Conservation (phyloP, 2,113 vertebrate species). For the Craseonycteris thonglongyai region DNA sequence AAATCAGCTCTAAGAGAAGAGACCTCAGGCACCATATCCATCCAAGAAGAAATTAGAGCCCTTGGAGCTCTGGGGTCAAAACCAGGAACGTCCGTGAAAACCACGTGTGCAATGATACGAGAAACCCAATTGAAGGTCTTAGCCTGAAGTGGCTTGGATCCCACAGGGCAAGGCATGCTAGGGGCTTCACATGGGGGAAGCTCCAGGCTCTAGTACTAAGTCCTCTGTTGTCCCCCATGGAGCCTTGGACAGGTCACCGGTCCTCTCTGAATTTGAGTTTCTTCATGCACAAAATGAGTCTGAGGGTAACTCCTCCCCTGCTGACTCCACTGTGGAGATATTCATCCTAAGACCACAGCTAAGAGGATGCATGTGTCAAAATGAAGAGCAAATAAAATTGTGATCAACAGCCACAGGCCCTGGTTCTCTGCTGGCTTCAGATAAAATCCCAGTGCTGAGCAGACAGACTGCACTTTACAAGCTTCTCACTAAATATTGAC, state of each 20-base stretch:
- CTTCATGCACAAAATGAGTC: not conserved
- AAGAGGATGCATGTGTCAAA: not conserved
- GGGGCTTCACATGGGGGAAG: fast-evolving
- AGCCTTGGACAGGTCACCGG: not conserved
- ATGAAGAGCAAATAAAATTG: not conserved
- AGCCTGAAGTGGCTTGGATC: not conserved
- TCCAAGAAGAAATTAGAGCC: not conserved
- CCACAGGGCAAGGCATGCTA: not conserved
- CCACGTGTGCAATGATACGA: not conserved
- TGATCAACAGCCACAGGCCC: not conserved
- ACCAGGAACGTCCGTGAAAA: not conserved
- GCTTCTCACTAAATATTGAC: constrained; percentile 35
- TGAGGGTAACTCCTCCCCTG: not conserved
- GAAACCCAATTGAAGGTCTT: not conserved
- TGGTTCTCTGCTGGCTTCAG: not conserved
- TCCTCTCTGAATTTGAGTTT: not conserved
- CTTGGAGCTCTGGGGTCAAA: not conserved
- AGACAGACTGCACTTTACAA: not conserved
- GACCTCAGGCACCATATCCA: not conserved
- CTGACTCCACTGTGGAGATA: not conserved
- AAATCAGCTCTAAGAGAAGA: not conserved
- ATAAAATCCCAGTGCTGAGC: not conserved
- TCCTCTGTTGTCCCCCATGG: not conserved
- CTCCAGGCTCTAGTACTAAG: not conserved
- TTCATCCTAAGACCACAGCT: too few relatives aligned